Conservation (phyloP, 2,113 vertebrate species). For the Arothron firmamentum region DNA sequence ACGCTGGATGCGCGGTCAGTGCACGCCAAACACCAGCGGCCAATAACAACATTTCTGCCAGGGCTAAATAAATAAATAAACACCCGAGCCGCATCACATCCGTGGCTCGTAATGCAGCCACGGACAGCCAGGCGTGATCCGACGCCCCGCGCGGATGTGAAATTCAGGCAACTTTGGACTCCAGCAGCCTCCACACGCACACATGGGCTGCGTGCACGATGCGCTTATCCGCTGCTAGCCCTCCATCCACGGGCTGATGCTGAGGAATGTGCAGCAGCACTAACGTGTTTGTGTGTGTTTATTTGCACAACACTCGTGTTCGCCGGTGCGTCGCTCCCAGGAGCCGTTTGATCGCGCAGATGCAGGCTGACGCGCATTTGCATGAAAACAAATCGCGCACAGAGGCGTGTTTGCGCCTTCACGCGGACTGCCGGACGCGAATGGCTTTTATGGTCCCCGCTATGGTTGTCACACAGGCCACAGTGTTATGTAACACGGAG, state of each 20-base stretch:
- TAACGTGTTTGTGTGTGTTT: conserved; percentile 41
- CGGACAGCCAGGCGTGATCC: too few species aligned
- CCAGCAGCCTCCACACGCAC: background rate
- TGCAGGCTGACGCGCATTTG: conserved; percentile 25
- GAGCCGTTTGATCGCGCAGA: conserved; percentile 3
- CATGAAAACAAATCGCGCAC: conserved; percentile 9
- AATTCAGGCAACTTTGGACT: too few species aligned
- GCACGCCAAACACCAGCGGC: conserved; percentile 40
- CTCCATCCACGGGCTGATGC: conserved; percentile 41
- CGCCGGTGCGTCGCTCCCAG: background rate
- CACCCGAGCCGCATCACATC: conserved; percentile 27
- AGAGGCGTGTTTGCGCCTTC: conserved; percentile 32
- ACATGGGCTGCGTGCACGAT: background rate
- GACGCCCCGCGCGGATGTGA: too few species aligned
- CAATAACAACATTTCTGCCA: conserved; percentile 36
- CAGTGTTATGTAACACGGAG: conserved; percentile 74
- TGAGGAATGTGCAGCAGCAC: conserved; percentile 60
- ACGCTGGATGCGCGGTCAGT: conserved; percentile 42
- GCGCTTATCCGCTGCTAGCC: background rate
- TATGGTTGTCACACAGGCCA: conserved; percentile 69
- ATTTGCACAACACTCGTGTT: conserved; percentile 26
- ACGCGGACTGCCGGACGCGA: conserved; percentile 37
- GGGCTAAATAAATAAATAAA: background rate
- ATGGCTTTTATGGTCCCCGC: conserved; percentile 53
- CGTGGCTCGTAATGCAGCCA: conserved; percentile 10